These are phyloP conservation scores for Helicoverpa armigera DNA, from an alignment of 1,140 invertebrate species.

Conservation along the genomic window DNA sequence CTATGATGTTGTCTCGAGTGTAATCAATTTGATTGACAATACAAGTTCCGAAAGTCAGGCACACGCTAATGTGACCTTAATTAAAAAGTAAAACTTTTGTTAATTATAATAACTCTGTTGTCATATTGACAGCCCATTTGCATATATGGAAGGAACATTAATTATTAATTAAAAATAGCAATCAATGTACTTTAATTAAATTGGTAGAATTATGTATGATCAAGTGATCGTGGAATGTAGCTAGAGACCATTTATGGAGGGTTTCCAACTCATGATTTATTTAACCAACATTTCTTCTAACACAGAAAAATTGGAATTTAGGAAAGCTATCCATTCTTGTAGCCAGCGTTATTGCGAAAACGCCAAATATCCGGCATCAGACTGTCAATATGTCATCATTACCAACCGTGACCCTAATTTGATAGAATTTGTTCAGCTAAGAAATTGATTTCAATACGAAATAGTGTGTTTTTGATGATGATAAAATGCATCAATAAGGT, in stretches of 20 bases:
- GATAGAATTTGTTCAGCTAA: background rate
- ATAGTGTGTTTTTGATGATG: background rate
- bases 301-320: background rate
- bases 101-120: too few species aligned
- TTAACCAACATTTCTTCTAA: background rate
- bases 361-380: background rate
- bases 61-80: too few species aligned
- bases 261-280: background rate
- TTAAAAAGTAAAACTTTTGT: too few species aligned
- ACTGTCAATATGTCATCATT: constrained; percentile 15
- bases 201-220: too few species aligned
- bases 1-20: too few species aligned
- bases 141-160: too few species aligned
- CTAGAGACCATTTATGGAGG: background rate
- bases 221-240: too few species aligned
- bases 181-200: too few species aligned
- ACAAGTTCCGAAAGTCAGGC: too few species aligned
- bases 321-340: background rate
- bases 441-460: constrained; percentile 19
- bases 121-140: too few species aligned
- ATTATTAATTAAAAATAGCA: too few species aligned
- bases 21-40: too few species aligned
- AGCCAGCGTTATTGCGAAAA: background rate
- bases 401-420: constrained; percentile 1
- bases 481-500: background rate